Evolutionary conservation across 2,888 invertebrate species (phyloP), one percentile per base, ranked within the genome.

Genomic region (Cotesia congregata): DNA sequence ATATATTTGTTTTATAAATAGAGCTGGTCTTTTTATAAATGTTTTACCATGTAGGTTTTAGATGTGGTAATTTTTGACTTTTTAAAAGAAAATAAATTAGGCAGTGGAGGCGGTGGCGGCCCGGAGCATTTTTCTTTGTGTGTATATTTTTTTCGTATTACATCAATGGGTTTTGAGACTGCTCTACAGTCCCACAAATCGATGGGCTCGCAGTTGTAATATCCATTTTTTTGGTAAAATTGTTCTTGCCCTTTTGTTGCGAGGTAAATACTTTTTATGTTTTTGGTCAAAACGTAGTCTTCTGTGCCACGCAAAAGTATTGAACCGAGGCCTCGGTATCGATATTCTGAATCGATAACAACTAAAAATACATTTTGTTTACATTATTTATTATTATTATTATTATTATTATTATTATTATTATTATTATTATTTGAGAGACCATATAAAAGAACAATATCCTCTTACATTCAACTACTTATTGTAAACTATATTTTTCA

Each of bases 311-410:
- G 91, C 94, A 96, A 94, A 61, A 96, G 90, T 85, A 92, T 91
- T 83, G 94, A 94, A 20, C 96, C 96, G 80, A 95, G 91, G 82
- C 95, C 96, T 89, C 93, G 93, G 9, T 95, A 95, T 81, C 96
- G 92, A 84, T 93, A 91, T 17, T 90, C 89, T 88, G 92, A 93
- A 81, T 92, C 92, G 85, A 96, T 95, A 15, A 96, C 94, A 82
- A 96, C 96, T 91, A 81, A 72, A 88, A 86, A 67, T 68, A 65
- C 15, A 30, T 65, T 3, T 30, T 17, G 3, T 62, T 15, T 17
- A n/a, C n/a, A n/a, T n/a, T 62, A 3, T 17, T 62, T 0, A 12
- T 62, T 62, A 12, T 62, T 62, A 62, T 17, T 62, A 7, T n/a
- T n/a, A n/a, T n/a, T n/a, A n/a, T n/a, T n/a, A n/a, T n/a, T n/a